Percentiles rank a stretch among this genome's conserved stretches.
These are phyloP conservation scores for Mactromeris polynyma DNA, from an alignment of 2,888 invertebrate species.

Conservation along the genomic window DNA sequence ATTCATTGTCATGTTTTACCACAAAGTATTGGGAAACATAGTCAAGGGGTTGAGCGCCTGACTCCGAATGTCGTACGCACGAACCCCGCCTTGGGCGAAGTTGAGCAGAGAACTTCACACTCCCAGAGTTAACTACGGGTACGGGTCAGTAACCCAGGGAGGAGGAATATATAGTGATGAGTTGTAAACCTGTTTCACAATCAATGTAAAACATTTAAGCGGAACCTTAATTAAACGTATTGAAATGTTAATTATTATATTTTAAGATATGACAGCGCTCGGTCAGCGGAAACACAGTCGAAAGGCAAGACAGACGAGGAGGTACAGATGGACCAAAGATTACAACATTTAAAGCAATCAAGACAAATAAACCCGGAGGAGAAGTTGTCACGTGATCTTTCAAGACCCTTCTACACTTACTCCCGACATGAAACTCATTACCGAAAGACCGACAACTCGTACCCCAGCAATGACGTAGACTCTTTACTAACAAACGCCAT, in stretches of 20 bases:
- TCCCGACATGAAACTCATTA: not conserved
- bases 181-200: too few relatives aligned
- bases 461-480: constrained; percentile 30
- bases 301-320: not conserved
- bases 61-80: too few relatives aligned
- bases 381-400: not conserved
- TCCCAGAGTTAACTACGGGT: too few relatives aligned
- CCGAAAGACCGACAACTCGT: not conserved
- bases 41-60: too few relatives aligned
- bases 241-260: not conserved
- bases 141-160: too few relatives aligned
- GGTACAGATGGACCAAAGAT: not conserved
- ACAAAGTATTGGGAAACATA: too few relatives aligned
- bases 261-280: not conserved
- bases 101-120: too few relatives aligned
- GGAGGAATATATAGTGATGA: too few relatives aligned
- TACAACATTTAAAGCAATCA: not conserved
- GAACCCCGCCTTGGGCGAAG: too few relatives aligned
- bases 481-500: constrained; percentile 47
- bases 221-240: too few relatives aligned
- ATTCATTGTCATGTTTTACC: too few relatives aligned
- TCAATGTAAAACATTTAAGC: too few relatives aligned
- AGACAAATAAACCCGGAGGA: not conserved
- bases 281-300: not conserved
- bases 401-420: constrained; percentile 32